phyloP scores from a whole-genome alignment of 2,888 invertebrate genomes.

The Strigamia crassipes region DNA sequence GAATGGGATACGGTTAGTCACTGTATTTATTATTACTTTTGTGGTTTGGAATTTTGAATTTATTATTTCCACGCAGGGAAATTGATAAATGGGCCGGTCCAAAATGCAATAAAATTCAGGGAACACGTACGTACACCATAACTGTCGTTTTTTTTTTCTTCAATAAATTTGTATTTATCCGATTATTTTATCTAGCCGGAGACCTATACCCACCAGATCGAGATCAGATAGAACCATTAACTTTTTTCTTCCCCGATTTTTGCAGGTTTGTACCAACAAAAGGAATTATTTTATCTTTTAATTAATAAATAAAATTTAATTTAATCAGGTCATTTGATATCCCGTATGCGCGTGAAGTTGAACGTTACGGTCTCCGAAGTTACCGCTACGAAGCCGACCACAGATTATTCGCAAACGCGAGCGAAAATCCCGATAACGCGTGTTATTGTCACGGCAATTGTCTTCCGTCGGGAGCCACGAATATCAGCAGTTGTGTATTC shows the following conservation, averaged over 20 bases:
- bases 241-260: background rate
- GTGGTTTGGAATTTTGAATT: too few relatives aligned
- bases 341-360: background rate
- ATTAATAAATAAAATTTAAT: background rate
- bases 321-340: conserved; percentile 21
- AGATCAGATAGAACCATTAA: background rate
- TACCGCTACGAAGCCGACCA: conserved; percentile 39
- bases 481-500: conserved; percentile 47
- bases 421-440: conserved; percentile 45
- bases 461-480: conserved; percentile 48
- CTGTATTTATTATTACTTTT: too few relatives aligned
- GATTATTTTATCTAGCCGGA: conserved; percentile 17
- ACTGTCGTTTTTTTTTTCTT: background rate
- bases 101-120: background rate
- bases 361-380: conserved; percentile 18
- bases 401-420: conserved; percentile 38
- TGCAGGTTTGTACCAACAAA: conserved; percentile 8
- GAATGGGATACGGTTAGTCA: background rate
- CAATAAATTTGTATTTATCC: background rate
- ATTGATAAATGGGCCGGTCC: background rate
- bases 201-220: conserved; percentile 15
- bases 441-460: conserved; percentile 48
- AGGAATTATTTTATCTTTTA: background rate
- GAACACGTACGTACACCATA: background rate
- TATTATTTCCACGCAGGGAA: too few relatives aligned